These are phyloP conservation scores for Prunella strophiata DNA, from an alignment of 2,797 vertebrate species.

Conservation along the genomic window DNA sequence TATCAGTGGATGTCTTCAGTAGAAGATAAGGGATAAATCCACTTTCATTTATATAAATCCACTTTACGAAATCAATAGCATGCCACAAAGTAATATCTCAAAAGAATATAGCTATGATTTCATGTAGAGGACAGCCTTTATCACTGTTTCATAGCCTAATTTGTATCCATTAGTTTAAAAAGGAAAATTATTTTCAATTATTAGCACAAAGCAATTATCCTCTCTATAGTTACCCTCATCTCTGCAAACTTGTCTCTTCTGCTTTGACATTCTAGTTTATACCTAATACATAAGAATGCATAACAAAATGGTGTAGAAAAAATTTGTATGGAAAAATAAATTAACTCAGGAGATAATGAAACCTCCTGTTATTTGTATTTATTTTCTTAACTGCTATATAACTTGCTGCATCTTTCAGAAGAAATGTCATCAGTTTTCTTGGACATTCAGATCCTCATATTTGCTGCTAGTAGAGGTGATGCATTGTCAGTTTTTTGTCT, in stretches of 20 bases:
- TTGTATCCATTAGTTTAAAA: not conserved
- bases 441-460: not conserved
- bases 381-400: not conserved
- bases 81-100: not conserved
- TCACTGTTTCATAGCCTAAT: not conserved
- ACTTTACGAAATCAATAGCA: not conserved
- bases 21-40: not conserved
- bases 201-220: not conserved
- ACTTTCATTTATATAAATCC: not conserved
- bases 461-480: not conserved
- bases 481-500: not conserved
- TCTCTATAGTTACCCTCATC: not conserved
- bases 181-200: not conserved
- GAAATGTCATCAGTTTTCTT: not conserved
- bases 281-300: not conserved
- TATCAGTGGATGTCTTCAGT: not conserved
- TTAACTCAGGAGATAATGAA: not conserved
- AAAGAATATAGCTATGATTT: not conserved
- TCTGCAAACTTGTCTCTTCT: not conserved
- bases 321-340: not conserved
- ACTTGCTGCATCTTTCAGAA: not conserved
- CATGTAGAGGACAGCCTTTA: not conserved
- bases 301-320: not conserved
- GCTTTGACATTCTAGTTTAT: not conserved
- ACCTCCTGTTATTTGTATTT: not conserved